A percentile compares a stretch with the other conserved stretches of the same genome.
Conservation (phyloP, 2,797 vertebrate genomes). For the Gallinago stenura region DNA sequence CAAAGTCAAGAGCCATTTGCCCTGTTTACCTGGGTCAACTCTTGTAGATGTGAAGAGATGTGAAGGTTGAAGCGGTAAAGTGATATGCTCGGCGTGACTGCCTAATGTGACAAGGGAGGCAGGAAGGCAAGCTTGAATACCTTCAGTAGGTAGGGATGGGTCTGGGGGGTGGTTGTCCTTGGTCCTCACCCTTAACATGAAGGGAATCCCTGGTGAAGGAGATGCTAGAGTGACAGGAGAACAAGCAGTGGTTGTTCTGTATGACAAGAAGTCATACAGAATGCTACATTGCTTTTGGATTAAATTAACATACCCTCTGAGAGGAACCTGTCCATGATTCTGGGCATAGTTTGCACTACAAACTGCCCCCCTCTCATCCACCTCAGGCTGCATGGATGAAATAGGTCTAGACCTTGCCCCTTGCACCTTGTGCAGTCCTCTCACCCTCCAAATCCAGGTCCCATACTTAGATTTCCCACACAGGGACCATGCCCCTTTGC, state of each 20-base stretch:
- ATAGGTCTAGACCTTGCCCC: background rate
- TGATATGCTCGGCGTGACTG: no score
- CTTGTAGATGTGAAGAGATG: background rate
- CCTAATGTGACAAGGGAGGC: background rate
- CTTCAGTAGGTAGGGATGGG: background rate
- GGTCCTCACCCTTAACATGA: background rate
- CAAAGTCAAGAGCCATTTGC: background rate
- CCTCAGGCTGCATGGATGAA: background rate
- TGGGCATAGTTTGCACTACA: background rate
- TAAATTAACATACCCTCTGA: background rate
- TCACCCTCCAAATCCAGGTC: background rate
- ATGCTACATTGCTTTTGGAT: background rate
- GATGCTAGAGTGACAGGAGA: background rate
- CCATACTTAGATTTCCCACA: accelerated
- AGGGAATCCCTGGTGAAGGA: background rate
- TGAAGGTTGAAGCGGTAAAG: background rate
- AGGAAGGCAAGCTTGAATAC: background rate
- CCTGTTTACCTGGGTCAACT: background rate
- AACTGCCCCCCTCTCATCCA: background rate
- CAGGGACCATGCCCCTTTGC: accelerated
- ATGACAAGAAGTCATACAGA: background rate
- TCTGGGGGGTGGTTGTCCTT: background rate
- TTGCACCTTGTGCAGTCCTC: background rate
- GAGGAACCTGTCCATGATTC: background rate
- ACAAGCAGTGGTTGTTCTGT: background rate